Conservation (phyloP, 2,797 vertebrate species). For the Enteromius mattozi region DNA sequence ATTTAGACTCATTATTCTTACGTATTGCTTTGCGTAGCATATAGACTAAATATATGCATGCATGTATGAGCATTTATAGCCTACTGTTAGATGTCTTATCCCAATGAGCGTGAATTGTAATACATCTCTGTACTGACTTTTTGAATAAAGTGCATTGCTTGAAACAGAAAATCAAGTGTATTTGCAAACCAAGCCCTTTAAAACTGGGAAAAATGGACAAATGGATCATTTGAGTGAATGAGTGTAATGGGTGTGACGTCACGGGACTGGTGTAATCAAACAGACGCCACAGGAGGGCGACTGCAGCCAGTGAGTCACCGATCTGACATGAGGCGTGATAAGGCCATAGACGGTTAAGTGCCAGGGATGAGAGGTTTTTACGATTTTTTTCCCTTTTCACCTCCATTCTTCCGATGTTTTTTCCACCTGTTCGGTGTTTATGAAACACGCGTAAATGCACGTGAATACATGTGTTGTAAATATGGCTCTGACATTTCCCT, state of each 20-base stretch:
- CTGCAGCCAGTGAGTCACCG: slow-evolving; percentile 46
- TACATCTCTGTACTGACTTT: not conserved
- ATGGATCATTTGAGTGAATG: not conserved
- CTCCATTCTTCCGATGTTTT: slow-evolving; percentile 11
- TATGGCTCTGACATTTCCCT: not conserved
- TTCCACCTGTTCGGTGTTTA: slow-evolving; percentile 25
- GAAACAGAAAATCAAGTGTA: not conserved
- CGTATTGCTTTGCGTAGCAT: not conserved
- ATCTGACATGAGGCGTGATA: slow-evolving; percentile 30
- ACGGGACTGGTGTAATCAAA: slow-evolving; percentile 24
- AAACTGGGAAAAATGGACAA: not conserved
- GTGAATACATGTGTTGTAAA: slow-evolving; percentile 11
- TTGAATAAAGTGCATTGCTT: not conserved
- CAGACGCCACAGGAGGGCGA: slow-evolving; percentile 70
- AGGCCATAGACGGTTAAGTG: slow-evolving; percentile 36
- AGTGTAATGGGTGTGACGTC: slow-evolving; percentile 46
- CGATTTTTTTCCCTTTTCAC: slow-evolving; percentile 1
- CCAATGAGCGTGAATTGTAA: not conserved
- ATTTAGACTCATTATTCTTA: not conserved
- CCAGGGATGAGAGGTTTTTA: slow-evolving; percentile 38
- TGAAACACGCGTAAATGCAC: not conserved
- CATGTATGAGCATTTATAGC: not conserved
- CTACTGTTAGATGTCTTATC: not conserved
- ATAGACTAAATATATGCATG: not conserved
- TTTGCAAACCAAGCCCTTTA: not conserved